Conservation (phyloP, 2,113 vertebrate genomes). For the Xiphophorus maculatus region DNA sequence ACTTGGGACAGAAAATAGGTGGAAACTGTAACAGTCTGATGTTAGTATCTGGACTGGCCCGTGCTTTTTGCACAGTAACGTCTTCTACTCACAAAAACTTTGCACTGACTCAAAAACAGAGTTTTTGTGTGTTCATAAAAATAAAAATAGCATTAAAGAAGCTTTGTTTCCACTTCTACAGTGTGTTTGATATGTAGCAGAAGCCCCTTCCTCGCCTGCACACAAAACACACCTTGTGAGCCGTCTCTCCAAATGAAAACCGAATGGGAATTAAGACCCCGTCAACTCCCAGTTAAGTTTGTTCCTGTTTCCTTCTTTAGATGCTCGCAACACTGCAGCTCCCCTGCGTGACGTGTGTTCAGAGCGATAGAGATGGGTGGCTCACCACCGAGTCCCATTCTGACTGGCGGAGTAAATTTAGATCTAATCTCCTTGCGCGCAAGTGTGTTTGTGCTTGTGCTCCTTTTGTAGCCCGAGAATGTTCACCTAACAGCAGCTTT, state of each 20-base stretch:
- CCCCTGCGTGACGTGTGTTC: slow-evolving; percentile 67
- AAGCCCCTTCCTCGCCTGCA: neutral
- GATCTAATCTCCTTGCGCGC: slow-evolving; percentile 70
- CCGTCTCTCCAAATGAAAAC: slow-evolving; percentile 62
- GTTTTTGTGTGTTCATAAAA: too few species aligned
- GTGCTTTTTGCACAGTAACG: too few species aligned
- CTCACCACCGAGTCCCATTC: slow-evolving; percentile 55
- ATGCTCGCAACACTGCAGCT: slow-evolving; percentile 51
- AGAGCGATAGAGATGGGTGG: slow-evolving; percentile 62
- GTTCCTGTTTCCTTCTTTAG: slow-evolving; percentile 54
- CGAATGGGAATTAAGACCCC: slow-evolving; percentile 60
- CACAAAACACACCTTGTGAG: slow-evolving; percentile 26
- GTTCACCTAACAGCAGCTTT: slow-evolving; percentile 72
- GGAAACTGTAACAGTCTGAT: too few species aligned
- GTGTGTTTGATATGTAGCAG: slow-evolving; percentile 38
- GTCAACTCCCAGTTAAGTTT: slow-evolving; percentile 60
- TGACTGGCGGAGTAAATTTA: slow-evolving; percentile 71
- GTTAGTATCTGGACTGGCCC: too few species aligned
- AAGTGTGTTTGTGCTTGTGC: slow-evolving; percentile 51
- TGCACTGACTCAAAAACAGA: too few species aligned
- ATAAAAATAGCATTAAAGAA: too few species aligned
- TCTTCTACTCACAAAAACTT: too few species aligned
- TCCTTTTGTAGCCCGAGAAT: slow-evolving; percentile 65
- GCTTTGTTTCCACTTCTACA: slow-evolving; percentile 1
- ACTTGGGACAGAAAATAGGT: too few species aligned